A percentile compares a stretch with the other conserved stretches of the same genome.
These are phyloP conservation scores for Thaumetopoea pityocampa DNA, from an alignment of 1,140 invertebrate species.

Conservation along the genomic window DNA sequence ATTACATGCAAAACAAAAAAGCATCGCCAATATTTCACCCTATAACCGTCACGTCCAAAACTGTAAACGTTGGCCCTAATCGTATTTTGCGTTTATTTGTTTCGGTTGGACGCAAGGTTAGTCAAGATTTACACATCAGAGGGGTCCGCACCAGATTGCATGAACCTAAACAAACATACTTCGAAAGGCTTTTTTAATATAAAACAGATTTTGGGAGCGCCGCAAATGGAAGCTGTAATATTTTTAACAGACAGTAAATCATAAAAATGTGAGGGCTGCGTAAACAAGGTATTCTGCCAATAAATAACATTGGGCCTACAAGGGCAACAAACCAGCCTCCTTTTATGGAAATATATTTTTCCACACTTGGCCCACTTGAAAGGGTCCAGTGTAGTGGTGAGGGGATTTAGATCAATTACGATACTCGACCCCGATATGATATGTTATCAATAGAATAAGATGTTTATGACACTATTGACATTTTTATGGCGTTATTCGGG, in stretches of 20 bases:
- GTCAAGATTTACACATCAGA: slow-evolving; percentile 20
- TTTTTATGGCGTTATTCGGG: no score
- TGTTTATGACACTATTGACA: no score
- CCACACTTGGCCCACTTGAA: slow-evolving; percentile 7
- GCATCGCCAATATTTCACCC: no score
- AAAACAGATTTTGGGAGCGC: slow-evolving; percentile 6
- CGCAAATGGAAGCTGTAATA: slow-evolving; percentile 13
- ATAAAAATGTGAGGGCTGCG: slow-evolving; percentile 24
- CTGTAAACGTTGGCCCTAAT: slow-evolving; percentile 48
- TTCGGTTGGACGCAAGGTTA: slow-evolving; percentile 34
- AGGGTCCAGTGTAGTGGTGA: slow-evolving; percentile 5
- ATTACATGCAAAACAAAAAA: no score
- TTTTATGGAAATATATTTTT: slow-evolving; percentile 23
- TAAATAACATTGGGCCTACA: slow-evolving; percentile 26
- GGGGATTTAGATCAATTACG: slow-evolving; percentile 4
- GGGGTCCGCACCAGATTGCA: slow-evolving; percentile 17
- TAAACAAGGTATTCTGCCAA: slow-evolving; percentile 28
- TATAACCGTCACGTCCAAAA: slow-evolving; percentile 41
- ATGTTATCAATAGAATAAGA: no score
- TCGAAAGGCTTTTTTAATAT: slow-evolving; percentile 1
- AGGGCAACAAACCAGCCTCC: slow-evolving; percentile 15
- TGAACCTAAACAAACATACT: slow-evolving; percentile 17
- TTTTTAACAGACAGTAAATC: slow-evolving; percentile 27
- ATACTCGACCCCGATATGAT: neutral
- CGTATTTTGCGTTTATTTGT: slow-evolving; percentile 39